Conservation (phyloP, 2,797 vertebrate genomes). For the Bovichtus variegatus region DNA sequence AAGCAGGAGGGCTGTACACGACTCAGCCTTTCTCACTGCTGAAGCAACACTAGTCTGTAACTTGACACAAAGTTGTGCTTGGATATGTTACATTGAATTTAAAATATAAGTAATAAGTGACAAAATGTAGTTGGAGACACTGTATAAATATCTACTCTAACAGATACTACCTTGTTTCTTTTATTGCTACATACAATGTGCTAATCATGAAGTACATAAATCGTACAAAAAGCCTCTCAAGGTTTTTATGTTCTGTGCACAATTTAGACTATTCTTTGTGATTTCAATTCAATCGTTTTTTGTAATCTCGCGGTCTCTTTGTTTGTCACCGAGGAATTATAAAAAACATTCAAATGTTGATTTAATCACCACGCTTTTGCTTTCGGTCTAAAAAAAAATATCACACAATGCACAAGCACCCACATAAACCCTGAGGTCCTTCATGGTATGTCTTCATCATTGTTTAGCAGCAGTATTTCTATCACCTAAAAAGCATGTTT, state of each 20-base stretch:
- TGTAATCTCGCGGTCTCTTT: neutral
- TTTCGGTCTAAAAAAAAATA: neutral
- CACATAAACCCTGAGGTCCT: neutral
- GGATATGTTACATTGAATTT: neutral
- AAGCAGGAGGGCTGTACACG: conserved; percentile 44
- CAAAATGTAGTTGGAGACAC: neutral
- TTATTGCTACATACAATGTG: neutral
- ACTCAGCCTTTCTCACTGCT: neutral
- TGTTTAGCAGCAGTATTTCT: neutral
- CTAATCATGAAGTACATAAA: neutral
- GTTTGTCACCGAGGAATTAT: neutral
- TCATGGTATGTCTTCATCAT: neutral
- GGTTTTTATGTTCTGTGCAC: neutral
- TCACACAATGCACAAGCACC: neutral
- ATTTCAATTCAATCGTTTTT: neutral
- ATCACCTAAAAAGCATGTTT: neutral
- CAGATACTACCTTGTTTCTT: neutral
- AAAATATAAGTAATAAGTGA: neutral
- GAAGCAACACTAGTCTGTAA: conserved; percentile 1
- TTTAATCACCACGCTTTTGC: neutral
- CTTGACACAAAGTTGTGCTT: conserved; percentile 3
- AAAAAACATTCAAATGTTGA: neutral
- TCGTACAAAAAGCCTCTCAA: neutral
- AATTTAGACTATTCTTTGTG: neutral
- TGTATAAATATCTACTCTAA: neutral